Evolutionary conservation across 2,797 vertebrate species (phyloP).

Genomic region (Acanthornis magna): DNA sequence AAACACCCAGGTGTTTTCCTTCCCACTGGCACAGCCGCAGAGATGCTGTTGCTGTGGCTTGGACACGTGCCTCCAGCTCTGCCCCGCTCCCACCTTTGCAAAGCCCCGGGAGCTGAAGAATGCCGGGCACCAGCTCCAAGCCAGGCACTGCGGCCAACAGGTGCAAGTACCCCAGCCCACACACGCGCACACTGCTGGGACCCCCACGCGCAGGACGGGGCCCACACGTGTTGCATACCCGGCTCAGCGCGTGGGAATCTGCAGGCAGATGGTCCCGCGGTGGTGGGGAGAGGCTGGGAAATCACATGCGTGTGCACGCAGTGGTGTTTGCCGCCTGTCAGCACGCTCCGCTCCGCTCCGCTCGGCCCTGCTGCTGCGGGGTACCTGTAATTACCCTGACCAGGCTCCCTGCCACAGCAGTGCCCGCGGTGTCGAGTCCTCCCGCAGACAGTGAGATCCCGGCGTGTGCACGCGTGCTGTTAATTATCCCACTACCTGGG

Average conservation of each 20-base stretch:
- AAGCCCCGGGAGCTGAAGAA: background rate
- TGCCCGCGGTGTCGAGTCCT: background rate
- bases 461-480: background rate
- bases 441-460: background rate
- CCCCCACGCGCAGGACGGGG: background rate
- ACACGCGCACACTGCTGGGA: accelerated
- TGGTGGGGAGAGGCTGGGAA: background rate
- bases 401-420: background rate
- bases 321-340: background rate
- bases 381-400: background rate
- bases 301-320: background rate
- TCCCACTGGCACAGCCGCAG: background rate
- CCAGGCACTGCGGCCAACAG: background rate
- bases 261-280: slow-evolving; percentile 5
- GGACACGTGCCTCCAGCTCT: background rate
- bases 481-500: background rate
- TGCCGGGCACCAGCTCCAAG: background rate
- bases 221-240: background rate
- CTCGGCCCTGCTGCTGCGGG: background rate
- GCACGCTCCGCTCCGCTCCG: background rate
- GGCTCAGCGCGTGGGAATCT: background rate
- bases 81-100: background rate
- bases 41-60: background rate
- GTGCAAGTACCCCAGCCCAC: background rate
- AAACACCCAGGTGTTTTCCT: background rate